Conservation (phyloP, 1,140 invertebrate genomes). For the Samia ricini region DNA sequence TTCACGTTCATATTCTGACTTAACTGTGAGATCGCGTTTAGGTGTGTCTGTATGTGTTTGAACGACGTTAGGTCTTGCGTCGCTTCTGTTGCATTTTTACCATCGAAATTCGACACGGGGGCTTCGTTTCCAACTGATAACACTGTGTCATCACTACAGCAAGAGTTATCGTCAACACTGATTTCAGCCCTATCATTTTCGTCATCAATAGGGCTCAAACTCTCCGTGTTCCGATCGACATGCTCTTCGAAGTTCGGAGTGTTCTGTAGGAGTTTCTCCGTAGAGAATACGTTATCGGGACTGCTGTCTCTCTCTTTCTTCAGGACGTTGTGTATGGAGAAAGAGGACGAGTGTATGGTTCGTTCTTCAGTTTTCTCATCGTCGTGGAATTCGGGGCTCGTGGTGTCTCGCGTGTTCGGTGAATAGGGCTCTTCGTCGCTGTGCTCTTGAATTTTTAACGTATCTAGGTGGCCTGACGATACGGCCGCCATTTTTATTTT, state of each 20-base stretch:
- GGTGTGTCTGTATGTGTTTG: slow-evolving; percentile 80
- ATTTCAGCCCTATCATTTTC: slow-evolving; percentile 61
- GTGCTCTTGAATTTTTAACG: slow-evolving; percentile 61
- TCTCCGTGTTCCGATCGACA: slow-evolving; percentile 40
- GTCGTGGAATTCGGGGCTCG: slow-evolving; percentile 54
- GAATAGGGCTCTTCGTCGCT: slow-evolving; percentile 68
- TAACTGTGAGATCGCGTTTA: slow-evolving; percentile 79
- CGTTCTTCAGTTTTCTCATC: slow-evolving; percentile 51
- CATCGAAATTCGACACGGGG: slow-evolving; percentile 42
- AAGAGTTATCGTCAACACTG: slow-evolving; percentile 75
- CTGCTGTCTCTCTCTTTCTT: slow-evolving; percentile 73
- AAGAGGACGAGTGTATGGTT: slow-evolving; percentile 60
- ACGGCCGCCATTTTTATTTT: slow-evolving; percentile 62
- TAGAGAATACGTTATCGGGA: slow-evolving; percentile 75
- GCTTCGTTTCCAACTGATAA: slow-evolving; percentile 83
- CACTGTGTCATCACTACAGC: slow-evolving; percentile 82
- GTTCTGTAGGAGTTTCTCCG: slow-evolving; percentile 69
- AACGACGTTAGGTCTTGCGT: slow-evolving; percentile 70
- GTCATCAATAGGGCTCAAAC: slow-evolving; percentile 54
- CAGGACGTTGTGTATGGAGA: slow-evolving; percentile 72
- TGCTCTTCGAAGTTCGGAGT: slow-evolving; percentile 66
- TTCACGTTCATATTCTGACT: slow-evolving; percentile 71
- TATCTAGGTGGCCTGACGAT: slow-evolving; percentile 50
- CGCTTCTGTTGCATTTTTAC: slow-evolving; percentile 35
- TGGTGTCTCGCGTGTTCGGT: slow-evolving; percentile 58